Evolutionary conservation across 2,888 invertebrate species (phyloP).

Genomic region (Nematopogon swammerdamellus): DNA sequence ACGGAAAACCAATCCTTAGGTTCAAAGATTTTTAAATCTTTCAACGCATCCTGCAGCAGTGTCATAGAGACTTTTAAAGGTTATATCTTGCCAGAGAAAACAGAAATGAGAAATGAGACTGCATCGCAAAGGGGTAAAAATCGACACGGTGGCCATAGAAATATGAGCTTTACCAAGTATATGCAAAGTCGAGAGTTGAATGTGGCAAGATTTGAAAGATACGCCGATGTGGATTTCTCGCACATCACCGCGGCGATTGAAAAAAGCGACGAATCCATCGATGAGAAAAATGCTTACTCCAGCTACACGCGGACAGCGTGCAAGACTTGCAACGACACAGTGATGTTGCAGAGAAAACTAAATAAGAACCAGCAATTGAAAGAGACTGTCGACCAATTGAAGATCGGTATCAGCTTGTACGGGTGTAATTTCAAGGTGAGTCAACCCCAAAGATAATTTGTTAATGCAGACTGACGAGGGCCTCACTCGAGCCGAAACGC

Average conservation of each 20-base stretch:
- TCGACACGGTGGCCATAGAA: no score
- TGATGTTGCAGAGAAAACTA: constrained; percentile 25
- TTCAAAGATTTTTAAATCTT: constrained; percentile 25
- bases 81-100: constrained; percentile 24
- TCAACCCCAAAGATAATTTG: no score
- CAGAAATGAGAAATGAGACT: no score
- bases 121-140: no score
- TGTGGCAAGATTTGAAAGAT: no score
- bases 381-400: constrained; percentile 33
- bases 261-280: constrained; percentile 10
- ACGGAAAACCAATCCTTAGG: constrained; percentile 17
- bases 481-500: no score
- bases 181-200: constrained; percentile 29
- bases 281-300: no score
- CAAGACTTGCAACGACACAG: constrained; percentile 33
- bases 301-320: no score
- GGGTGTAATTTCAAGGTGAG: constrained; percentile 47
- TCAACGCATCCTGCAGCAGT: constrained; percentile 36
- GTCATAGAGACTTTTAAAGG: constrained; percentile 31
- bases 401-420: constrained; percentile 40
- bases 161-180: constrained; percentile 34
- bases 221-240: background rate
- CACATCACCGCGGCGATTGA: constrained; percentile 5
- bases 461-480: no score
- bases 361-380: constrained; percentile 24